Conservation (phyloP, 2,797 vertebrate species). For the Sternotherus odoratus region DNA sequence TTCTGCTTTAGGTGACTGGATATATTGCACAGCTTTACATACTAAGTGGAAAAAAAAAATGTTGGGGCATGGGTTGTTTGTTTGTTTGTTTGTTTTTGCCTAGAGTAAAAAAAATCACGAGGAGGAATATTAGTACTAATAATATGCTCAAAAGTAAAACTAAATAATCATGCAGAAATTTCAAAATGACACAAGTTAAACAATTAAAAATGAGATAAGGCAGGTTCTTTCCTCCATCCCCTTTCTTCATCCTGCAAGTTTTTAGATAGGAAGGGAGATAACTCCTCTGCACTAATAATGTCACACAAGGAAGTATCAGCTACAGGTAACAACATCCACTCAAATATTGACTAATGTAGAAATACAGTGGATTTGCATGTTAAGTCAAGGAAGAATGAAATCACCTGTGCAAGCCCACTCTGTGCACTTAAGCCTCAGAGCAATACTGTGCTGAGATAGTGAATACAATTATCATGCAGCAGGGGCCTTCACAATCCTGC, state of each 20-base stretch:
- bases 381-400: neutral
- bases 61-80: neutral
- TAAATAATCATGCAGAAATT: neutral
- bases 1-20: accelerated
- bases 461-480: neutral
- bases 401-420: neutral
- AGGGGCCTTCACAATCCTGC: neutral
- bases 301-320: too few relatives aligned
- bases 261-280: neutral
- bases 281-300: neutral
- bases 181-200: neutral
- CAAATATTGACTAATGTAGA: neutral
- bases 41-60: neutral
- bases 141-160: neutral
- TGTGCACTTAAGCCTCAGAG: neutral
- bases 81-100: neutral
- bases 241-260: neutral
- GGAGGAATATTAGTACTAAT: neutral
- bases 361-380: neutral
- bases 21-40: neutral
- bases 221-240: neutral
- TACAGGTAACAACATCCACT: neutral
- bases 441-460: neutral
- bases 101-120: neutral
- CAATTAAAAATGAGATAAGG: neutral